Base-by-base conservation (phyloP, 2,888 invertebrate genomes). In the Leistus spinibarbis region DNA sequence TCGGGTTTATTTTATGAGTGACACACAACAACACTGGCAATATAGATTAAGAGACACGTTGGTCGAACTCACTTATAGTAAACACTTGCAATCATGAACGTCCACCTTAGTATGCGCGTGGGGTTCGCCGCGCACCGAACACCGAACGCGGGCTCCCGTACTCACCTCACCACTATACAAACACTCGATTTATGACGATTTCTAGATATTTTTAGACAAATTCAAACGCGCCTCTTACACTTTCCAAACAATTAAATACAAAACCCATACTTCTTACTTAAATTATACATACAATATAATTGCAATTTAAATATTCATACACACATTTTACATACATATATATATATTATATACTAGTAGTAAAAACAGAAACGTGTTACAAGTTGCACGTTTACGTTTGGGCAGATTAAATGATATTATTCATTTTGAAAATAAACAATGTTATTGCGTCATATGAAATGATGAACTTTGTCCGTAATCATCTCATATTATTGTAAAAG, bases 171-270 rank as follows among this genome's bases (percentile, higher is more conserved):
- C 56, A 71, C 64, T 63, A 24, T 17, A 71, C 65, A 24, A 53
- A 71, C 60, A 7, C 20, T 19, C 19, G 4, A 60, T 40, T 16
- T 60, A 60, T 60, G 62, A 70, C 53, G 17, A 57, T 60, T 70
- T 70, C 53, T 53, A 70, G 62, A 70, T 70, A 70, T 27, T 60
- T 69, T 57, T 69, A 70, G 62, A 62, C 40, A 40, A 40, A 40
- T 40, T 40, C 40, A 40, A 40, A 40, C 1, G n/a, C n/a, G n/a
- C n/a, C n/a, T n/a, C 40, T 2, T 2, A 5, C 40, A 40, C 40
- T 2, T 40, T 40, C 40, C 3, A 40, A 40, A 40, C 40, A 10
- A 10, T 10, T 7, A 7, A 40, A 2, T 40, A 7, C 7, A n/a
- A 24, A 4, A 4, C 7, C 3, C 3, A 24, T 3, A 40, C n/a